phyloP scores from a whole-genome alignment of 2,113 vertebrate species.

The Pteropus alecto region DNA sequence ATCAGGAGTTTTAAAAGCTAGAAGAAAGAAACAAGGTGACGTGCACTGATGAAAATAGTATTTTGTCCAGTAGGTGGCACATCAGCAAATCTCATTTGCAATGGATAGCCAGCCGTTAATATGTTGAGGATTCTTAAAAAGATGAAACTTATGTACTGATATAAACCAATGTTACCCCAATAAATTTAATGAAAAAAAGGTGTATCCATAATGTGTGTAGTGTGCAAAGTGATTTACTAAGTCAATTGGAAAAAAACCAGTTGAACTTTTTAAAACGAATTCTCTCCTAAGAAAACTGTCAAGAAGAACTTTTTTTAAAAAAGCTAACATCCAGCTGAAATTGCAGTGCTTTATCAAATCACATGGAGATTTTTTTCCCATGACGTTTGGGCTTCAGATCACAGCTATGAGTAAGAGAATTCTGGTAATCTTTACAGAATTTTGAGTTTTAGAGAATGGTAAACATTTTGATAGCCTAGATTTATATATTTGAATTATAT shows the following conservation, averaged over 20 bases:
- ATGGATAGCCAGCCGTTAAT: background rate
- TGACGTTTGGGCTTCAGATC: background rate
- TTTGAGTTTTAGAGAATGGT: slow-evolving; percentile 23
- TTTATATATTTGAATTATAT: background rate
- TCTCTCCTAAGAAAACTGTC: slow-evolving; percentile 7
- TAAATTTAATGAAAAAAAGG: background rate
- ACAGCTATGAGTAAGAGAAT: background rate
- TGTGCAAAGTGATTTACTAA: background rate
- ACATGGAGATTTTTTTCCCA: background rate
- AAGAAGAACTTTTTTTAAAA: background rate
- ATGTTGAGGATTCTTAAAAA: background rate
- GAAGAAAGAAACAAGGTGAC: background rate
- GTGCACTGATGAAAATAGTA: background rate
- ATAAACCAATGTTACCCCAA: no score
- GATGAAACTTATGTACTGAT: background rate
- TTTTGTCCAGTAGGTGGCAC: slow-evolving; percentile 73
- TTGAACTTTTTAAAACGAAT: background rate
- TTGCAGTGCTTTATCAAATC: background rate
- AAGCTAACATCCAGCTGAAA: background rate
- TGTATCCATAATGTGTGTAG: background rate
- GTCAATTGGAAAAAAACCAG: background rate
- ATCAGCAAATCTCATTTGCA: slow-evolving; percentile 18
- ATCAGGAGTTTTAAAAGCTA: background rate
- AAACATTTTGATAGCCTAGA: background rate
- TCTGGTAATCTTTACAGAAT: background rate